A percentile compares a stretch with the other conserved stretches of the same genome.
Evolutionary conservation across 2,797 vertebrate species (phyloP).

Genomic region (Cryptoprocta ferox): DNA sequence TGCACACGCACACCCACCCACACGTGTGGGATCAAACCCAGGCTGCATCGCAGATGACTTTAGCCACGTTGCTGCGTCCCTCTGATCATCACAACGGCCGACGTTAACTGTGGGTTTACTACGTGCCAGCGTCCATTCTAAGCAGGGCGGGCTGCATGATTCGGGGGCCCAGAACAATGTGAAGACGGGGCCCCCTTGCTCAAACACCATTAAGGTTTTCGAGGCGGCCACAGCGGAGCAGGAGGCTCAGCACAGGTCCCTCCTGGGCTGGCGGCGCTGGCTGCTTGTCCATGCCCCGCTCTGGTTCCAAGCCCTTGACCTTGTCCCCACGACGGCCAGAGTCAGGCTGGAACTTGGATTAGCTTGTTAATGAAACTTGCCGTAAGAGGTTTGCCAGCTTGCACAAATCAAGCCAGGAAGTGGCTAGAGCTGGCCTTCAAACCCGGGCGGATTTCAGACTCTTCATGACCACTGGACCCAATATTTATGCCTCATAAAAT

Average conservation of each 20-base stretch:
- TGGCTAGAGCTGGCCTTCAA: not conserved
- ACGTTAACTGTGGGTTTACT: not conserved
- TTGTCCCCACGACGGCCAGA: too few species aligned
- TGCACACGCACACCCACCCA: not conserved
- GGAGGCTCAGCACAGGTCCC: not conserved
- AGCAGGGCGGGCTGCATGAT: not conserved
- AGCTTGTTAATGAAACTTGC: too few species aligned
- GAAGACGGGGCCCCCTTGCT: not conserved
- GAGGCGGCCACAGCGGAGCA: fast-evolving
- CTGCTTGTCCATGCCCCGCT: too few species aligned
- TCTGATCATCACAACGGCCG: too few species aligned
- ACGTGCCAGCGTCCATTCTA: not conserved
- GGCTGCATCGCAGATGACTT: not conserved
- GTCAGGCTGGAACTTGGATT: too few species aligned
- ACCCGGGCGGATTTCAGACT: not conserved
- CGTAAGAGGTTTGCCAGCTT: too few species aligned
- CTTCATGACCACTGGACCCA: not conserved
- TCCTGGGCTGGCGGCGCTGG: too few species aligned
- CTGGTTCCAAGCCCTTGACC: too few species aligned
- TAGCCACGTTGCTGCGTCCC: not conserved
- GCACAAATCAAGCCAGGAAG: not conserved
- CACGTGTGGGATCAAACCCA: not conserved
- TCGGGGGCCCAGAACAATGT: not conserved
- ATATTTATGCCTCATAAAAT: not conserved
- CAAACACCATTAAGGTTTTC: not conserved